Evolutionary conservation across 2,888 invertebrate species (phyloP), one percentile per base, ranked within the genome.

Genomic region (Macrosoma leucophasiata): DNA sequence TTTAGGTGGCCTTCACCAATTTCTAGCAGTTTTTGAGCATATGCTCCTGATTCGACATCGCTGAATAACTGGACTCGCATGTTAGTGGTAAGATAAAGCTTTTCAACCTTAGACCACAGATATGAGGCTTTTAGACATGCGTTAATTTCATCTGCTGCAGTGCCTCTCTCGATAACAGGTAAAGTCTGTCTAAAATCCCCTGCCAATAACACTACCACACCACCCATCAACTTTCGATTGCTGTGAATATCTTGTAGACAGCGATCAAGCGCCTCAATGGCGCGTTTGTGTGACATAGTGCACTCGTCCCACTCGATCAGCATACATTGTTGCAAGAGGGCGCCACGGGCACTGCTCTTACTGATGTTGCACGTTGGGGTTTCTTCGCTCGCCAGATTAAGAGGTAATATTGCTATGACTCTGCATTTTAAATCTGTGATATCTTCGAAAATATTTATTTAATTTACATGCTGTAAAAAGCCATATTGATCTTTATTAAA

Each of bases 241-340:
- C 34, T 32, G 6, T 30, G 33, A 9, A 42, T 39, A 11, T 48
- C n/a, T n/a, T n/a, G n/a, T n/a, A n/a, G n/a, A n/a, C n/a, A n/a
- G n/a, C n/a, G 27, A 36, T 41, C 23, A 17, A 48, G 33, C 10
- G 44, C 43, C 14, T 46, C 40, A n/a, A 45, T 32, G 10, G 39
- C 41, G 22, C 36, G 24, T 27, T 42, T 44, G 29, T 41, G 41
- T 14, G 45, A 36, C 42, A 44, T 39, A 6, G 51, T 52, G 36
- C 55, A 47, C 29, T 55, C 50, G 18, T 52, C 50, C 46, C 52
- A 53, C 6, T 52, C 44, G 3, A 54, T 41, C 20, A 48, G 27
- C 24, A 13, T 39, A 17, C 46, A 48, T 12, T 52, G 36, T 26
- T 41, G 43, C 33, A 53, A 41, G 1, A 48, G 29, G 12, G 24